phyloP scores from a whole-genome alignment of 2,113 vertebrate genomes.

The Channa argus region DNA sequence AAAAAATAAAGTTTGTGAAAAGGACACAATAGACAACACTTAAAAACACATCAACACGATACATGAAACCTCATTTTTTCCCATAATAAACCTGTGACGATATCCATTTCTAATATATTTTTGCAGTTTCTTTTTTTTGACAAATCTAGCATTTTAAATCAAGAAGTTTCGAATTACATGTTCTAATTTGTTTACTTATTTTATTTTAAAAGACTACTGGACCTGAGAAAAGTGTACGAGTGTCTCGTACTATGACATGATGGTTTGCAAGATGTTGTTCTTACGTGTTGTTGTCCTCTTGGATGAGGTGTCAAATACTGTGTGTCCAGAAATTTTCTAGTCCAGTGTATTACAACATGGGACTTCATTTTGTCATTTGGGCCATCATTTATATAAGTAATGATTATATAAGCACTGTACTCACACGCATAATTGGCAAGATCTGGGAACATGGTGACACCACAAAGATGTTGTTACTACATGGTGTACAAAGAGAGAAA shows the following conservation, averaged over 20 bases:
- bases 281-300: neutral
- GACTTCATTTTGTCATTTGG: neutral
- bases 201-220: conserved; percentile 6
- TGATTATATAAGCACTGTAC: neutral
- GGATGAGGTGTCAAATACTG: neutral
- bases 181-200: too few species aligned
- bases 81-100: conserved; percentile 42
- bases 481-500: neutral
- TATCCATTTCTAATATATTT: conserved; percentile 34
- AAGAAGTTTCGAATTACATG: neutral
- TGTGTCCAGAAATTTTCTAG: neutral
- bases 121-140: conserved; percentile 50
- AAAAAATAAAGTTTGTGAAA: conserved; percentile 27
- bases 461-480: neutral
- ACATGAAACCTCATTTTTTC: conserved; percentile 54
- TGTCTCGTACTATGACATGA: neutral
- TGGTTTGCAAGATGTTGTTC: neutral
- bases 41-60: conserved; percentile 58
- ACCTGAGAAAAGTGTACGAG: conserved; percentile 37
- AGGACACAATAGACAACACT: conserved; percentile 66
- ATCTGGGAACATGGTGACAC: neutral
- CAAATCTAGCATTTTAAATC: conserved; percentile 8
- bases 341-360: neutral
- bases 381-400: neutral
- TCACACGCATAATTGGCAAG: neutral